Evolutionary conservation across 2,888 invertebrate genomes (phyloP).

Genomic region (Lepas anatifera): DNA sequence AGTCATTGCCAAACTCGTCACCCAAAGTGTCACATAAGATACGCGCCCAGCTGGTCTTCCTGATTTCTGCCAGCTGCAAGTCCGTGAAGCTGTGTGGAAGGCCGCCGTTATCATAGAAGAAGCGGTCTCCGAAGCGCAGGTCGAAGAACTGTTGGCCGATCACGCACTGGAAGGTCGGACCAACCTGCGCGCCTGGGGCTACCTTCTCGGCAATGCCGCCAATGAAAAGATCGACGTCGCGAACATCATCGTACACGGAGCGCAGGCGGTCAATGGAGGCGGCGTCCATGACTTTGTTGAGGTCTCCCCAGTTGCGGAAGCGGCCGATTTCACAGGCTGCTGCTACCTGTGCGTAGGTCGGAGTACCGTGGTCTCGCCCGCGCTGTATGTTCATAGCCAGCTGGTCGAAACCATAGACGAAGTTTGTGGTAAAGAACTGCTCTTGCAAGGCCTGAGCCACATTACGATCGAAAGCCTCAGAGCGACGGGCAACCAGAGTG

Average conservation of each 20-base stretch:
- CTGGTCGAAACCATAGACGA: slow-evolving; percentile 21
- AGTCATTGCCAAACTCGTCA: slow-evolving; percentile 41
- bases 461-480: neutral
- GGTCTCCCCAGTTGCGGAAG: neutral
- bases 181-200: neutral
- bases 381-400: slow-evolving; percentile 22
- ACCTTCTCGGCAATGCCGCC: neutral
- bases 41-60: neutral
- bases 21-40: neutral
- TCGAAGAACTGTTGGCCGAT: slow-evolving; percentile 13
- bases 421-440: neutral
- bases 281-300: neutral
- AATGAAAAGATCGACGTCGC: slow-evolving; percentile 8
- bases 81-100: neutral
- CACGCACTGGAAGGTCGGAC: slow-evolving; percentile 10
- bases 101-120: slow-evolving; percentile 7
- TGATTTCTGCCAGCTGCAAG: neutral
- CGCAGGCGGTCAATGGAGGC: neutral
- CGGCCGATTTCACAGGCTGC: neutral
- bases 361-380: slow-evolving; percentile 20
- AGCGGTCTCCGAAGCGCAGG: neutral
- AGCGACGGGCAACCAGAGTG: neutral
- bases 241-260: neutral
- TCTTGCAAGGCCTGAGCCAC: neutral
- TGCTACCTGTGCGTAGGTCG: slow-evolving; percentile 14